These are phyloP conservation scores for Heterodera carotae DNA, from an alignment of 1,140 invertebrate species.

Conservation along the genomic window DNA sequence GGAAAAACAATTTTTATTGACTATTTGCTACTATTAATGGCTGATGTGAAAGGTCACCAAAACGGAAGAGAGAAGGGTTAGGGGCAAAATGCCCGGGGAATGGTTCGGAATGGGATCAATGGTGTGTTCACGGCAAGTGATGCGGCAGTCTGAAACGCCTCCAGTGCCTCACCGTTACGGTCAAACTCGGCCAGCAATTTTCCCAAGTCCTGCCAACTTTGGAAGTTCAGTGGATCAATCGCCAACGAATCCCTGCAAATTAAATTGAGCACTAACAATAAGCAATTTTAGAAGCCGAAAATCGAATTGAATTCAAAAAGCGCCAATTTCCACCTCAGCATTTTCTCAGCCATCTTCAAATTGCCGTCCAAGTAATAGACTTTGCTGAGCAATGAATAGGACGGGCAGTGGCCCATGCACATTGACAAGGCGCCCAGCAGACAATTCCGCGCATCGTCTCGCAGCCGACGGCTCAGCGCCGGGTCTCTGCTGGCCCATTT, in stretches of 20 bases:
- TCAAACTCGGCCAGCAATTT: slow-evolving; percentile 45
- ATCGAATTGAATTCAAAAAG: background rate
- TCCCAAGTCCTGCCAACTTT: slow-evolving; percentile 58
- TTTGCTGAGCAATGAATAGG: slow-evolving; percentile 46
- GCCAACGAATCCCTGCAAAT: slow-evolving; percentile 55
- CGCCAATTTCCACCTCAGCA: slow-evolving; percentile 46
- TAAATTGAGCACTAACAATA: background rate
- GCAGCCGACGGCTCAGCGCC: slow-evolving; percentile 25
- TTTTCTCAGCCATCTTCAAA: slow-evolving; percentile 61
- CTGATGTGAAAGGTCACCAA: too few relatives aligned
- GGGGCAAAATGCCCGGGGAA: slow-evolving; percentile 52
- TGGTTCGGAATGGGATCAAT: slow-evolving; percentile 59
- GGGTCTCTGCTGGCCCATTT: slow-evolving; percentile 33
- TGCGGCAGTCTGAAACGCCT: slow-evolving; percentile 58
- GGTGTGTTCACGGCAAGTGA: slow-evolving; percentile 54
- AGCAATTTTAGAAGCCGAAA: background rate
- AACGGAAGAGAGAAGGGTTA: background rate
- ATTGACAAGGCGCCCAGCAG: slow-evolving; percentile 60
- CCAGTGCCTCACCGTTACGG: slow-evolving; percentile 47
- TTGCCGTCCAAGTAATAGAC: slow-evolving; percentile 56
- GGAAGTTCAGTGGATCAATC: slow-evolving; percentile 52
- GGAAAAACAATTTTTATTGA: too few relatives aligned
- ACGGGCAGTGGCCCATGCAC: slow-evolving; percentile 51
- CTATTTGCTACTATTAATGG: background rate
- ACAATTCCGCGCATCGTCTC: slow-evolving; percentile 51